Evolutionary conservation across 92 coral and sea anemone genomes (phyloP), one percentile per base, ranked within the genome.

Genomic region (Hydrozoanthus gracilis): DNA sequence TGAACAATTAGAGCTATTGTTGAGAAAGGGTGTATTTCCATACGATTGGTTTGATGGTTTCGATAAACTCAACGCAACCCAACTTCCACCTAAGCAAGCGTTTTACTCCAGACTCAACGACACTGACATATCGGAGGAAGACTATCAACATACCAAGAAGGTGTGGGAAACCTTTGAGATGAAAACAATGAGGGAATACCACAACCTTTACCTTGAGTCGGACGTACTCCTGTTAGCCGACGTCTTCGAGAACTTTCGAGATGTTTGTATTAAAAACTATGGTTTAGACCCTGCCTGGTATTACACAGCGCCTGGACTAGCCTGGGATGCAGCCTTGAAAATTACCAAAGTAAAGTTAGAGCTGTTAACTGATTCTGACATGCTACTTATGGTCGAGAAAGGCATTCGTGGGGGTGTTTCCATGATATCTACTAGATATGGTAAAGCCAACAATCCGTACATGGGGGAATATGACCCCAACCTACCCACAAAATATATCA

Each of bases 311-410:
- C 92, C 93, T 0, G 90, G 88, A 18, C 75, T 92, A 7, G 84
- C 92, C 0, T 92, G 95, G 90, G 92, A 92, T n/a, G 89, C 92
- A 0, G 65, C 64, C 1, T 86, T 92, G 15, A 88, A 89, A 14
- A 0, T 14, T 0, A 87, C 89, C 2, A 54, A 77, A 0, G 76
- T 83, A 4, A 44, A 83, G 11, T 8, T 89, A 15, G 89, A 89
- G 52, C 46, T 88, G 7, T 10, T 91, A 49, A 84, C 88, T 10
- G 39, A 27, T 27, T 27, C 39, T 27, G 39, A 27, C 39, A 27
- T 27, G 39, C 39, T 27, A 27, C 39, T 27, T 27, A 27, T 27
- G 39, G 39, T 27, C 2, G 39, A 27, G 39, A 27, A 27, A 27
- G 39, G 39, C 39, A 27, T 27, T 27, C 39, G 39, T 27, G 39